Evolutionary conservation across 2,888 invertebrate genomes (phyloP).

Genomic region (Omphaloscelis lunosa): DNA sequence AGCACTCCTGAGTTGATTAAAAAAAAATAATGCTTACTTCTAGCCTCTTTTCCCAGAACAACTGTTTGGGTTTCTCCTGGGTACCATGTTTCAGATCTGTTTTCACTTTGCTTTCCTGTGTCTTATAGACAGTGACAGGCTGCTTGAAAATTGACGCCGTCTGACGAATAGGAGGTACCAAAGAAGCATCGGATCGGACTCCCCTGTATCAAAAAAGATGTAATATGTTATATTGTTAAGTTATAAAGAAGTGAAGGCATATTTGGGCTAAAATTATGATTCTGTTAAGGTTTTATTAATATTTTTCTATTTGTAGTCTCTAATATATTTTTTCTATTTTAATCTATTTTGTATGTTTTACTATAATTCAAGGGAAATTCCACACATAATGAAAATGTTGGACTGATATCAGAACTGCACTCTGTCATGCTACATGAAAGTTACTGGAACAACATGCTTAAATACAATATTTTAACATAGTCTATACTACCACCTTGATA

Average conservation of each 20-base stretch:
- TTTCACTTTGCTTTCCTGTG: conserved; percentile 97
- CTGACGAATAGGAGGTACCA: conserved; percentile 98
- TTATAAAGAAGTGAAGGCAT: background rate
- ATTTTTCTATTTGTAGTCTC: background rate
- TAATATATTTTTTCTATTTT: background rate
- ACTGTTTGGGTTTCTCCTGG: conserved; percentile 97
- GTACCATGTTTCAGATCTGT: conserved; percentile 97
- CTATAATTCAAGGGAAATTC: background rate
- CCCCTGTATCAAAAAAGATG: conserved; percentile 88
- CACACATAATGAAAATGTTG: background rate
- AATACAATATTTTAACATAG: conserved; percentile 33
- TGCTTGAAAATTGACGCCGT: conserved; percentile 99
- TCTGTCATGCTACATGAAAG: conserved; percentile 44
- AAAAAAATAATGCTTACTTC: conserved; percentile 86
- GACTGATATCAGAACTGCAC: conserved; percentile 10
- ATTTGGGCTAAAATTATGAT: background rate
- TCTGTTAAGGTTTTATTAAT: background rate
- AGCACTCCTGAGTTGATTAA: too few species aligned
- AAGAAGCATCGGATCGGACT: conserved; percentile 96
- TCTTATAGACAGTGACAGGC: conserved; percentile 98
- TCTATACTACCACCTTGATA: conserved; percentile 49
- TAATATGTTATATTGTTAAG: conserved; percentile 5
- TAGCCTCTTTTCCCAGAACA: conserved; percentile 95
- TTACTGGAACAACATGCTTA: conserved; percentile 54
- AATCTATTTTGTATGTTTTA: background rate